Evolutionary conservation across 2,797 vertebrate species (phyloP).

Genomic region (Varecia variegata): DNA sequence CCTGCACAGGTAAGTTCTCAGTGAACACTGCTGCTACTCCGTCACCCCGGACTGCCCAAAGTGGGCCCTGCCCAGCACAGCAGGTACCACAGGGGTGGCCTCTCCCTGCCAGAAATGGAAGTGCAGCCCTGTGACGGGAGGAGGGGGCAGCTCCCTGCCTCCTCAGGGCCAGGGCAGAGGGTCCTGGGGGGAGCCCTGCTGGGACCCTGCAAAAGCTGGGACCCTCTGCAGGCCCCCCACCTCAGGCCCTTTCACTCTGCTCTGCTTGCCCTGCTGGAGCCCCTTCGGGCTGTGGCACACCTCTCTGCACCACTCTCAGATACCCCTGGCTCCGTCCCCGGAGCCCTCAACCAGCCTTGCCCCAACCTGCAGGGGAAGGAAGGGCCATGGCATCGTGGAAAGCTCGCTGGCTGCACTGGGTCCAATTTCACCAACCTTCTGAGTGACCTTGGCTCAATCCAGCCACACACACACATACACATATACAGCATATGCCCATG

Average conservation of each 20-base stretch:
- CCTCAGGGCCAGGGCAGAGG: too few relatives aligned
- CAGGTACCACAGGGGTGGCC: rapidly evolving
- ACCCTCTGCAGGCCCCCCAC: not conserved
- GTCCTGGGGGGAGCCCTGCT: not conserved
- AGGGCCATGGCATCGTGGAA: rapidly evolving
- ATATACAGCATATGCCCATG: not conserved
- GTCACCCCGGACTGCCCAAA: too few relatives aligned
- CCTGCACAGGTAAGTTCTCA: rapidly evolving
- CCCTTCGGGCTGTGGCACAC: rapidly evolving
- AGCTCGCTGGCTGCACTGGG: too few relatives aligned
- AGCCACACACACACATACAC: not conserved
- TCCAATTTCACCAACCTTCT: not conserved
- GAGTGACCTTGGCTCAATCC: not conserved
- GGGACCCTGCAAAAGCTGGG: not conserved
- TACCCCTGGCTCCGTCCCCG: not conserved
- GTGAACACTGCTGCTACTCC: rapidly evolving
- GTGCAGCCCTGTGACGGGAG: rapidly evolving
- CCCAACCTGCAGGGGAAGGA: not conserved
- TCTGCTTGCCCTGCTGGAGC: not conserved
- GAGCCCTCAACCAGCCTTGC: not conserved
- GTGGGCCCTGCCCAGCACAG: not conserved
- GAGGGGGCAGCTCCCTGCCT: not conserved
- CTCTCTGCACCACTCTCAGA: rapidly evolving
- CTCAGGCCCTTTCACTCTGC: too few relatives aligned
- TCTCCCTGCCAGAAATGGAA: rapidly evolving